These are phyloP conservation scores for Luidia sarsii DNA, from an alignment of 53 echinoderm and acorn worm genomes.

Conservation along the genomic window DNA sequence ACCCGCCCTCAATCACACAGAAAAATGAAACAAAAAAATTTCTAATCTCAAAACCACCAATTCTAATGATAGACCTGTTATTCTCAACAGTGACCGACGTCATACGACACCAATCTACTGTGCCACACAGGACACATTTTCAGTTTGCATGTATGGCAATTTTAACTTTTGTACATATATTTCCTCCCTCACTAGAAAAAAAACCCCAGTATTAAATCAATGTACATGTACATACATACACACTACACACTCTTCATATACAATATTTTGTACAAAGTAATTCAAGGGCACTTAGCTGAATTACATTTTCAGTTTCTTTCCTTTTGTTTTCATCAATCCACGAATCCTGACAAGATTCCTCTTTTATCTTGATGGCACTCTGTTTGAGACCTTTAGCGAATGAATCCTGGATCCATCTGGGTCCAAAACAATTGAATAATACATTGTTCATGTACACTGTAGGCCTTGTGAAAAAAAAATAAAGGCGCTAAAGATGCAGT, in stretches of 20 bases:
- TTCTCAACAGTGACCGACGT: neutral
- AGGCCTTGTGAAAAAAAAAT: too few relatives aligned
- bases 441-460: too few relatives aligned
- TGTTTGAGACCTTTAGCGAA: too few relatives aligned
- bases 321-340: too few relatives aligned
- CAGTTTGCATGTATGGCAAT: slow-evolving; percentile 13
- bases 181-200: slow-evolving; percentile 32
- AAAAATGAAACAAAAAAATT: slow-evolving; percentile 12
- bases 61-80: neutral
- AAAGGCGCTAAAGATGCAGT: too few relatives aligned
- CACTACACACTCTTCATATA: slow-evolving; percentile 51
- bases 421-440: too few relatives aligned
- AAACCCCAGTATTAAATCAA: slow-evolving; percentile 34
- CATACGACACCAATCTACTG: neutral
- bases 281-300: slow-evolving; percentile 46
- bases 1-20: slow-evolving; percentile 12
- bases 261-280: slow-evolving; percentile 40
- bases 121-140: slow-evolving; percentile 11
- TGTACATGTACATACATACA: slow-evolving; percentile 52
- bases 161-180: slow-evolving; percentile 42
- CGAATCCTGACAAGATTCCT: neutral
- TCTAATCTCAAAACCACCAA: too few relatives aligned
- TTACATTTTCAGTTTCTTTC: slow-evolving; percentile 10
- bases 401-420: too few relatives aligned
- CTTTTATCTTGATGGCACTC: too few relatives aligned